Evolutionary conservation across 2,113 vertebrate genomes (phyloP), one percentile per base, ranked within the genome.

Genomic region (Leptobrachium leishanense): DNA sequence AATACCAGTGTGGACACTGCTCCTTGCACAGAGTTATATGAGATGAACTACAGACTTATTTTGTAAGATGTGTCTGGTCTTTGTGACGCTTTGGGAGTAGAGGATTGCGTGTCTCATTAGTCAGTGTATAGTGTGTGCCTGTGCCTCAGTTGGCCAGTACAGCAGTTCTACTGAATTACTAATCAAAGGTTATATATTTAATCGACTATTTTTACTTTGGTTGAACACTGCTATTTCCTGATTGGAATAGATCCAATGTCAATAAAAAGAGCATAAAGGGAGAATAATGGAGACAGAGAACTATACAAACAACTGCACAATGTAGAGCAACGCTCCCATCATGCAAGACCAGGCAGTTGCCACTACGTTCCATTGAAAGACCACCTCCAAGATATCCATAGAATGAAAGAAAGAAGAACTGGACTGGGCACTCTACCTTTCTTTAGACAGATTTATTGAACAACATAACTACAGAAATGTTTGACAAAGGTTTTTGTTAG

Each of bases 21-120:
- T 50, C 70, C 63, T 73, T 80, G 77, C 70, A 80, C 77, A 80
- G 62, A 68, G 77, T 80, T 67, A 80, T n/a, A 70, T 6, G 43
- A 57, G 11, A 64, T 41, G 15, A 72, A 72, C 11, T 41, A 15
- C 71, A 80, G 77, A 79, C 69, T 65, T 31, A 73, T 80, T 67
- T 67, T 80, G 70, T 73, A n/a, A 72, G 43, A 74, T 20, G n/a
- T 44, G 77, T 80, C 77, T 80, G 71, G 62, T 67, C 70, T 67
- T 50, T 46, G 68, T 78, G 57, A 78, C 46, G 31, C 68, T 63
- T 63, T 54, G 55, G 62, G 46, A 43, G 44, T 10, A 57, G 43
- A 62, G n/a, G 10, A 44, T 10, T 79, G 50, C 13, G 20, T n/a
- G 39, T 6, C 59, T 78, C 6, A 12, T 39, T 31, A 43, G 41